phyloP scores from a whole-genome alignment of 2,113 vertebrate genomes.

The Mesocricetus auratus region DNA sequence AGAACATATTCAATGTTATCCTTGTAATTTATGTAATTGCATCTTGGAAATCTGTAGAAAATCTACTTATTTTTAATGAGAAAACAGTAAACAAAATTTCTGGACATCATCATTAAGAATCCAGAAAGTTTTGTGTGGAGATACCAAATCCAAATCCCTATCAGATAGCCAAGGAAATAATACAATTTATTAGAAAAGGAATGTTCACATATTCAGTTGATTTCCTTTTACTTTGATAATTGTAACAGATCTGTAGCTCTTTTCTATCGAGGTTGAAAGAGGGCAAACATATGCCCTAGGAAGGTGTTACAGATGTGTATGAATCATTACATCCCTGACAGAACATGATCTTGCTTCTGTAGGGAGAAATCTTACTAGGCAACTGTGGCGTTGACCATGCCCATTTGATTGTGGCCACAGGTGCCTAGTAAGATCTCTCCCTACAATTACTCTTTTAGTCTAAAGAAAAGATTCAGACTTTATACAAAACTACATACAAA shows the following conservation, averaged over 20 bases:
- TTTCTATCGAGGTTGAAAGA: not conserved
- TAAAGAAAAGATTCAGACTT: too few species aligned
- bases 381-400: too few species aligned
- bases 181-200: not conserved
- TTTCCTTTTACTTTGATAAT: not conserved
- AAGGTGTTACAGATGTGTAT: not conserved
- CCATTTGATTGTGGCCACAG: too few species aligned
- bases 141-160: slow-evolving; percentile 6
- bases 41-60: not conserved
- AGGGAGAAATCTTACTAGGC: too few species aligned
- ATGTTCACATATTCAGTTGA: not conserved
- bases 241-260: not conserved
- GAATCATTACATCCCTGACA: not conserved
- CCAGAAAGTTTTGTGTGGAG: not conserved
- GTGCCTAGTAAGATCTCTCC: too few species aligned
- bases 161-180: not conserved
- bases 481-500: too few species aligned
- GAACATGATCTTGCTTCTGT: not conserved
- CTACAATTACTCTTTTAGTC: too few species aligned
- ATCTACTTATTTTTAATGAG: slow-evolving; percentile 32
- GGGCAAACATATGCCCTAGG: not conserved
- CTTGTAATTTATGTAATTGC: not conserved
- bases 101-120: not conserved
- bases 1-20: not conserved
- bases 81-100: not conserved